These are phyloP conservation scores for Gallinago solitaria DNA, from an alignment of 2,797 vertebrate genomes.

Conservation along the genomic window DNA sequence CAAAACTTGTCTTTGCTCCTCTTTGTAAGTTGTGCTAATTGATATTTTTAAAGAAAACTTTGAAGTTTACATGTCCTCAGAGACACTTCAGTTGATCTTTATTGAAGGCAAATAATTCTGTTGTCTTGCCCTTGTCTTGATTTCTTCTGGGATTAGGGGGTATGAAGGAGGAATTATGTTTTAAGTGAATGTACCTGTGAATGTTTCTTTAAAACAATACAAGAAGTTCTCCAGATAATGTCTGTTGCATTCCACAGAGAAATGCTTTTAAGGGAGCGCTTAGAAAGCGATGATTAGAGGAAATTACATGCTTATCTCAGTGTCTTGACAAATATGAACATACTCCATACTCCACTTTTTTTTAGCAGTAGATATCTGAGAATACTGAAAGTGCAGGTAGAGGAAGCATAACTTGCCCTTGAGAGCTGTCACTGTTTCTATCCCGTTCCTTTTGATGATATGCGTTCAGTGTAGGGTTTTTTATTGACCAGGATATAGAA, in stretches of 20 bases:
- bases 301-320: neutral
- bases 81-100: neutral
- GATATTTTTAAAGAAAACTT: neutral
- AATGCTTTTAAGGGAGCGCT: neutral
- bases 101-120: neutral
- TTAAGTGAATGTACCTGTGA: neutral
- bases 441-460: neutral
- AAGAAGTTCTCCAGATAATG: neutral
- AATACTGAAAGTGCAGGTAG: neutral
- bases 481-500: neutral
- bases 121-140: neutral
- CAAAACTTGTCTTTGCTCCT: neutral
- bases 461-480: neutral
- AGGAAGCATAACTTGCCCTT: neutral
- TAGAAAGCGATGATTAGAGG: neutral
- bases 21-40: neutral
- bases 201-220: neutral
- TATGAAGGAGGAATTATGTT: neutral
- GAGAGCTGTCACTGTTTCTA: neutral
- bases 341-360: neutral
- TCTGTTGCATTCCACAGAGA: neutral
- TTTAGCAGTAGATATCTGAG: neutral
- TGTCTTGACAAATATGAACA: neutral
- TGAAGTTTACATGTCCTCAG: neutral
- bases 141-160: neutral